Evolutionary conservation across 1,140 invertebrate genomes (phyloP), one percentile per base, ranked within the genome.

Genomic region (Zelostemma sp.): DNA sequence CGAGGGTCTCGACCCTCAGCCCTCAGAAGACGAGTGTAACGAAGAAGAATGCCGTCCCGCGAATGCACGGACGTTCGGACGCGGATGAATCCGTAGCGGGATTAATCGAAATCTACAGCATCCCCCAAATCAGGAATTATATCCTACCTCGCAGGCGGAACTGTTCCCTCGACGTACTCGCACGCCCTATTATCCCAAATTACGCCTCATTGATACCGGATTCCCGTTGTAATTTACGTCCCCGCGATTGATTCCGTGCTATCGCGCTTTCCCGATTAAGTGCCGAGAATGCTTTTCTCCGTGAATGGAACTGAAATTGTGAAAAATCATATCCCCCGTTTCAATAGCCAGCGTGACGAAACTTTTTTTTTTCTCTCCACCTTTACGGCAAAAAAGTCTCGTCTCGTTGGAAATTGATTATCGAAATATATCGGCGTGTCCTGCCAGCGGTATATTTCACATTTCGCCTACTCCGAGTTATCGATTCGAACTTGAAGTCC

Each of bases 51-150:
- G 72, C 72, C 66, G 70, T 63, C 64, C 41, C 40, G 50, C 68
- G 63, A 33, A 64, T 51, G 49, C 48, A 51, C 41, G 54, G 57
- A 40, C 40, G 14, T 21, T n/a, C 59, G 41, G 53, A 76, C 45
- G 19, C 60, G 57, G 71, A 72, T 70, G 46, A 46, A 63, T 69
- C 60, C 49, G 49, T 46, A 49, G 56, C 57, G 18, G 49, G 74
- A 63, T 75, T 78, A 77, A 79, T 79, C 75, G 73, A 65, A 69
- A 78, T 74, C 56, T 79, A 80, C 68, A 63, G 67, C 50, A 50
- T 61, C 72, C 65, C 28, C 65, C 48, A 76, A 78, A 80, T 77
- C 62, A 74, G 62, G 66, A 78, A 69, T 76, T 78, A 78, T 75
- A 54, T 66, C 68, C 69, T 46, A 49, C 62, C 64, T 65, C 49